Evolutionary conservation across 92 coral and sea anemone genomes (phyloP).

Genomic region (Actinernus sp.): DNA sequence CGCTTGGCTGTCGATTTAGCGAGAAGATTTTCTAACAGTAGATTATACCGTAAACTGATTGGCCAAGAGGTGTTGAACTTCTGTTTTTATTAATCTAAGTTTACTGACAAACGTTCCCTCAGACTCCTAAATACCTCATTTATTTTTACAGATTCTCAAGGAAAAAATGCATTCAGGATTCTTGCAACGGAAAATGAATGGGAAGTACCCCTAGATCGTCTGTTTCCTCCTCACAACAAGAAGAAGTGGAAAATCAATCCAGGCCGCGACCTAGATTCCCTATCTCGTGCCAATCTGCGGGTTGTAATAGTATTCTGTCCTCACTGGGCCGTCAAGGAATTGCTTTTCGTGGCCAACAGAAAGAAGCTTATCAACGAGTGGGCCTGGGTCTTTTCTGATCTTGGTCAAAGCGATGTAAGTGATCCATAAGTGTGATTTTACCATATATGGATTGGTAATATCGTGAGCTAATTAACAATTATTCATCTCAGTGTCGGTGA

Average conservation of each 20-base stretch:
- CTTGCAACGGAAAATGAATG: slow-evolving; percentile 57
- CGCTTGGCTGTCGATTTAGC: too few species aligned
- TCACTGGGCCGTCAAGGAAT: slow-evolving; percentile 47
- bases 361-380: slow-evolving; percentile 9
- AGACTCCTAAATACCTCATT: too few species aligned
- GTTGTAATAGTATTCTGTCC: slow-evolving; percentile 58
- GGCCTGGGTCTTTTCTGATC: slow-evolving; percentile 72
- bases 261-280: background rate
- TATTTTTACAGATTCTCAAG: slow-evolving; percentile 48
- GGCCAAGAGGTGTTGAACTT: too few species aligned
- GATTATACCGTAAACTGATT: too few species aligned
- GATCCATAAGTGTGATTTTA: too few species aligned
- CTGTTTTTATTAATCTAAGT: too few species aligned
- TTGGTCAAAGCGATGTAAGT: slow-evolving; percentile 55
- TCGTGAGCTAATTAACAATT: too few species aligned
- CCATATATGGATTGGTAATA: too few species aligned
- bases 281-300: slow-evolving; percentile 9
- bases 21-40: too few species aligned
- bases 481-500: too few species aligned
- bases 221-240: slow-evolving; percentile 9
- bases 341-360: slow-evolving; percentile 3
- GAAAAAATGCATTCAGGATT: slow-evolving; percentile 52
- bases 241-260: background rate
- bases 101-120: too few species aligned
- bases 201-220: slow-evolving; percentile 34